A percentile compares a stretch with the other conserved stretches of the same genome.
Conservation (phyloP, 2,888 invertebrate genomes). For the Nomada fucata region DNA sequence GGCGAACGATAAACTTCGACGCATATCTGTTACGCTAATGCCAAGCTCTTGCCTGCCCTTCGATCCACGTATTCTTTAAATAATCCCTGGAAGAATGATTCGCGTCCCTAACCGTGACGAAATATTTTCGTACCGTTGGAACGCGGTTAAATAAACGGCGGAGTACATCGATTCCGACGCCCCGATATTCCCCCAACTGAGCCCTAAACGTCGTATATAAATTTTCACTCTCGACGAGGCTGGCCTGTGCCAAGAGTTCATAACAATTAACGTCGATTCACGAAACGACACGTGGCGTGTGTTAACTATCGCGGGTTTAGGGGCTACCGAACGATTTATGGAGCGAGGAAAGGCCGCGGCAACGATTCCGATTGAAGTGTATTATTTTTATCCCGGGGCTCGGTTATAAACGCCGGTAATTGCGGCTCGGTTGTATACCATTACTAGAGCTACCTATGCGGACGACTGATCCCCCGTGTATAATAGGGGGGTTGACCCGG, state of each 20-base stretch:
- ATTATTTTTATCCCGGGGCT: constrained; percentile 59
- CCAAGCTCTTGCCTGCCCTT: too few species aligned
- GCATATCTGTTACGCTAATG: too few species aligned
- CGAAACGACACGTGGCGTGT: constrained; percentile 3
- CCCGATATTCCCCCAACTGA: neutral
- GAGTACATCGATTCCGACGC: neutral
- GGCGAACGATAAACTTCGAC: too few species aligned
- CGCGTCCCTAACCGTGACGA: neutral
- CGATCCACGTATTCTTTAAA: neutral
- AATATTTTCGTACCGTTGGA: neutral
- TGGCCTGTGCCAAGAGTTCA: neutral
- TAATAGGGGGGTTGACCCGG: constrained; percentile 69
- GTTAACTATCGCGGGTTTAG: constrained; percentile 6
- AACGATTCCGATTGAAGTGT: constrained; percentile 26
- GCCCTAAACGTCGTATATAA: neutral
- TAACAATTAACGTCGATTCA: constrained; percentile 12
- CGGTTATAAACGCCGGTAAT: constrained; percentile 46
- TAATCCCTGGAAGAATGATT: neutral
- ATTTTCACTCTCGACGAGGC: neutral
- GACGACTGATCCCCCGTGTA: constrained; percentile 40
- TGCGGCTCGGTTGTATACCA: constrained; percentile 23
- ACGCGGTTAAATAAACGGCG: neutral
- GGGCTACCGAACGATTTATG: constrained; percentile 1
- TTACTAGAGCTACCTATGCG: constrained; percentile 30
- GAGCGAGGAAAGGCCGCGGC: constrained; percentile 14